Evolutionary conservation across 2,888 invertebrate genomes (phyloP).

Genomic region (Cheilosia pagana): DNA sequence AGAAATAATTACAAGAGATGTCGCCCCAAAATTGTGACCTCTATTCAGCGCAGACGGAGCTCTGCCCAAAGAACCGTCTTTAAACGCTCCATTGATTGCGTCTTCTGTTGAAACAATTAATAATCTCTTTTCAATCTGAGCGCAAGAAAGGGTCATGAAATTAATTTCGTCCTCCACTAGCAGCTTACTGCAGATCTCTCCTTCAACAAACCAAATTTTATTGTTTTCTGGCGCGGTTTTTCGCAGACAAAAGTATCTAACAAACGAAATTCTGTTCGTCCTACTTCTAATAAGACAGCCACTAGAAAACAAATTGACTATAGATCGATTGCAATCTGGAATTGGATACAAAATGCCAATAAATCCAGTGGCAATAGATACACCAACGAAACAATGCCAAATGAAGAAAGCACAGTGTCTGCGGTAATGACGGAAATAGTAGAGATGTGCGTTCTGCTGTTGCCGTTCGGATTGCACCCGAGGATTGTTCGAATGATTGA

Average conservation of each 20-base stretch:
- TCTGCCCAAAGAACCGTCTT: not conserved
- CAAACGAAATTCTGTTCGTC: constrained; percentile 19
- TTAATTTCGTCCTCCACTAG: constrained; percentile 28
- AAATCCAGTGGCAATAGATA: constrained; percentile 49
- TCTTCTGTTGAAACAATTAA: constrained; percentile 56
- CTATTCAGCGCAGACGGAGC: not conserved
- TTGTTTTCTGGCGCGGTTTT: constrained; percentile 15
- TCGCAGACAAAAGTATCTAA: constrained; percentile 26
- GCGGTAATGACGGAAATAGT: not conserved
- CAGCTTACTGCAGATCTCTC: not conserved
- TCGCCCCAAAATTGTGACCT: constrained; percentile 9
- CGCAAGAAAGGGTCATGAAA: constrained; percentile 44
- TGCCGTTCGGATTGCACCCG: constrained; percentile 6
- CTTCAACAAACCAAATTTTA: constrained; percentile 28
- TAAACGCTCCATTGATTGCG: constrained; percentile 16
- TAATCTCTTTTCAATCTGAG: constrained; percentile 43
- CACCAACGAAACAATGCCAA: constrained; percentile 20
- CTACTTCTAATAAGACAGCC: constrained; percentile 41
- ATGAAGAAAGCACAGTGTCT: constrained; percentile 30
- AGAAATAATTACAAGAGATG: constrained; percentile 17
- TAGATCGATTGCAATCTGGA: constrained; percentile 61
- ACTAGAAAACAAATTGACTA: constrained; percentile 35
- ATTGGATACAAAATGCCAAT: constrained; percentile 60
- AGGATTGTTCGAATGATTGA: constrained; percentile 51
- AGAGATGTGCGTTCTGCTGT: not conserved